Conservation (phyloP, 1,140 invertebrate genomes). For the Steinernema feltiae region DNA sequence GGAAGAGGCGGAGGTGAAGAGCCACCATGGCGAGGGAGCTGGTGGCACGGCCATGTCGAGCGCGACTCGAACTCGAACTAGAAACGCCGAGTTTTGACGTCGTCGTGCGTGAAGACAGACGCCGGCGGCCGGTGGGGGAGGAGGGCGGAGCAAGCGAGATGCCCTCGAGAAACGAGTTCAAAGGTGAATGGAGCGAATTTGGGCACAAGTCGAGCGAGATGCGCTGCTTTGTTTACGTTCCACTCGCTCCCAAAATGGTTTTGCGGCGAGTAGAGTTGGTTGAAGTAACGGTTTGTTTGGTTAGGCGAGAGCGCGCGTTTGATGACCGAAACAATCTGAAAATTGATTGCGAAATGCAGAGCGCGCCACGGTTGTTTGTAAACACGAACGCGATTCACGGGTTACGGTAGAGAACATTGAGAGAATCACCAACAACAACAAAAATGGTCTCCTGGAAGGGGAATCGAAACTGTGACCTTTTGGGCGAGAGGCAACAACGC, state of each 20-base stretch:
- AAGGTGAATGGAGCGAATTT: conserved; percentile 7
- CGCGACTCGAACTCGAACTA: not conserved
- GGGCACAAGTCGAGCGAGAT: not conserved
- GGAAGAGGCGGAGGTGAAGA: not conserved
- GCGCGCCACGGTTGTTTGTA: too few species aligned
- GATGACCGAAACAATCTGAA: too few species aligned
- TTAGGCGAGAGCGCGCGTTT: not conserved
- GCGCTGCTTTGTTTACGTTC: not conserved
- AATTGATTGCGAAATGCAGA: too few species aligned
- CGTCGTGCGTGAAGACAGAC: not conserved
- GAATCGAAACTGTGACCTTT: too few species aligned
- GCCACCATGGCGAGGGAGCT: not conserved
- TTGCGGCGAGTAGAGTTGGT: not conserved
- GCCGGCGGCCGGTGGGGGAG: not conserved
- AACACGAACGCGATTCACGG: too few species aligned
- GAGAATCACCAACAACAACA: too few species aligned
- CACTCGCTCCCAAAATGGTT: too few species aligned
- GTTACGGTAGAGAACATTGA: too few species aligned
- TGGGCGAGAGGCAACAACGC: too few species aligned
- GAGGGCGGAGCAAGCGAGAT: not conserved
- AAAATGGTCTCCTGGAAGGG: too few species aligned
- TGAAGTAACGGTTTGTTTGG: not conserved
- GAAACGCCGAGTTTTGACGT: not conserved
- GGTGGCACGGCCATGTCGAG: not conserved
- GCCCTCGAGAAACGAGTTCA: conserved; percentile 11